Base-by-base conservation (phyloP, 2,888 invertebrate species). In the Lysandra bellargus region DNA sequence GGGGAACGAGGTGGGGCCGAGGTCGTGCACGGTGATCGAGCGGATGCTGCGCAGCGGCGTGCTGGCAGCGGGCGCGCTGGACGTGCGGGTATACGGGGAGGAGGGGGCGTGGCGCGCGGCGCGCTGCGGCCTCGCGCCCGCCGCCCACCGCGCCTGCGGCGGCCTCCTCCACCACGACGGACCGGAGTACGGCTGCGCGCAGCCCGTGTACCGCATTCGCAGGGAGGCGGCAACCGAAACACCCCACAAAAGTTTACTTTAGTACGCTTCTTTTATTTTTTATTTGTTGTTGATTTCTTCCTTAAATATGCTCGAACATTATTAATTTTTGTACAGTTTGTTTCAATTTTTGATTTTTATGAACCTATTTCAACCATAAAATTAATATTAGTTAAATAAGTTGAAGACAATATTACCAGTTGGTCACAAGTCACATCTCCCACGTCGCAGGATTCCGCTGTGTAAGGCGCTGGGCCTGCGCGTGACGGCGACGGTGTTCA, bases 101-200 rank as follows among this genome's bases (percentile, higher is more conserved):
- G 93, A 94, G 81, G 88, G 85, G 0, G 79, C 87, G 0, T 80
- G 92, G 0, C 83, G 89, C 30, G 91, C 92, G 0, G 94, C 94
- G 0, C 93, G 92, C 61, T 90, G 91, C 78, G 91, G 91, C 0
- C 93, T 92, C 37, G 93, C 93, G 0, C 93, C 92, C 37, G 93
- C 93, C 0, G 90, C 91, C 0, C 88, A 93, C 80, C 33, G 69
- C 37, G 37, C 17, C 4, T 90, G 92, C 79, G 95, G 93, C 83
- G 95, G 95, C 78, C 95, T 95, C 80, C 85, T 93, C 9, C 96
- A 95, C 87, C 96, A 96, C 79, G 91, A 95, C 80, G 95, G 95
- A 82, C 84, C 92, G 83, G 94, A 95, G 23, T 93, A 89, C 76
- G 95, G 92, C 1, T 85, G 80, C n/a, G 87, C 90, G 0, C 90